phyloP scores from a whole-genome alignment of 2,888 invertebrate genomes.

The Drosophila peninsularis region DNA sequence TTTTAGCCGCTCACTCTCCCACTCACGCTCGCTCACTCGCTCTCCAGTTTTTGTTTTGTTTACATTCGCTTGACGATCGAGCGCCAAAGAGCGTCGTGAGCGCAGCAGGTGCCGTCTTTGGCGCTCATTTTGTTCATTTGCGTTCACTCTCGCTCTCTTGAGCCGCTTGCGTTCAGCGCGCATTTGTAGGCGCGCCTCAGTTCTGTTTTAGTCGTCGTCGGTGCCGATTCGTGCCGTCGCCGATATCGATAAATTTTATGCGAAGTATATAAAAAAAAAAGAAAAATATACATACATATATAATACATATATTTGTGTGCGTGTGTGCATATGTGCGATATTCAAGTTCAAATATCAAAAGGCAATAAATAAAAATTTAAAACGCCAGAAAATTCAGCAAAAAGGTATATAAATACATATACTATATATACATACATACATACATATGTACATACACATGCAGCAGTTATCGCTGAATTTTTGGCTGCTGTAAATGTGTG shows the following conservation, averaged over 20 bases:
- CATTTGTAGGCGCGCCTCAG: conserved; percentile 52
- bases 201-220: conserved; percentile 76
- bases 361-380: conserved; percentile 59
- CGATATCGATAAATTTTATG: conserved; percentile 65
- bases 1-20: conserved; percentile 12
- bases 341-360: conserved; percentile 75
- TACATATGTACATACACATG: conserved; percentile 1
- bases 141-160: conserved; percentile 38
- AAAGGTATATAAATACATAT: conserved; percentile 61
- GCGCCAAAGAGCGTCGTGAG: conserved; percentile 54
- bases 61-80: conserved; percentile 66
- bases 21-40: not conserved
- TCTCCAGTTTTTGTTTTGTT: conserved; percentile 64
- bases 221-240: conserved; percentile 75
- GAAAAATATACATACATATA: no score
- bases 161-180: conserved; percentile 57
- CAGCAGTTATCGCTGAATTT: conserved; percentile 42
- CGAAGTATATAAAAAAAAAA: conserved; percentile 37
- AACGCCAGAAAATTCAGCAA: conserved; percentile 50
- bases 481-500: conserved; percentile 15
- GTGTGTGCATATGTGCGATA: conserved; percentile 36
- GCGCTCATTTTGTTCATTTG: conserved; percentile 31
- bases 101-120: conserved; percentile 51
- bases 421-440: not conserved
- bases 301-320: conserved; percentile 21